Evolutionary conservation across 2,797 vertebrate species (phyloP).

Genomic region (Delichon dasypus): DNA sequence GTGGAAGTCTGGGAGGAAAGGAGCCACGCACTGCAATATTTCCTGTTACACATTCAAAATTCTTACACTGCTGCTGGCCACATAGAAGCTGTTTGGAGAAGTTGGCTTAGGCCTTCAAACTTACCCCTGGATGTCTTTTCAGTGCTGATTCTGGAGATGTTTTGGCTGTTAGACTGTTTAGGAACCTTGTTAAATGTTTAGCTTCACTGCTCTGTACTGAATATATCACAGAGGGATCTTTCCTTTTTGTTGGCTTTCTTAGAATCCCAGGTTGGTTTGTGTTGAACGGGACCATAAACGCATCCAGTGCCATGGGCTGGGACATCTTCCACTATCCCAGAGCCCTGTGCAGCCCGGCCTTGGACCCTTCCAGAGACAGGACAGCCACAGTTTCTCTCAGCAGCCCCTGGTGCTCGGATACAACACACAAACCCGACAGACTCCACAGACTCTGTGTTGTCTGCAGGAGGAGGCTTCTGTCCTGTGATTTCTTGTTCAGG

Average conservation of each 20-base stretch:
- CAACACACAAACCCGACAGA: fast-evolving
- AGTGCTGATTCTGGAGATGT: background rate
- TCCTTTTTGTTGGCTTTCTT: background rate
- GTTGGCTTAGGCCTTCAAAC: background rate
- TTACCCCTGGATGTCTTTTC: background rate
- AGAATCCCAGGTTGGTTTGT: background rate
- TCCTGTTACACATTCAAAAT: background rate
- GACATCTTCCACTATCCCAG: background rate
- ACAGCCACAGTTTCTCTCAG: background rate
- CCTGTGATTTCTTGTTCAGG: background rate
- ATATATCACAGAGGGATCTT: fast-evolving
- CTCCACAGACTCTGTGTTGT: fast-evolving
- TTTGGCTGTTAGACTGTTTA: background rate
- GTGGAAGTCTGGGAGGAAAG: background rate
- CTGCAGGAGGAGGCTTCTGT: background rate
- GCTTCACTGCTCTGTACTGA: background rate
- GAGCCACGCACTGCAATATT: background rate
- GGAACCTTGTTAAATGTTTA: background rate
- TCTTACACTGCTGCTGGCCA: background rate
- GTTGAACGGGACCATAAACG: background rate
- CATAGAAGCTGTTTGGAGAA: fast-evolving
- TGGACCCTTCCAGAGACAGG: background rate
- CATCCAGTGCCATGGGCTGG: background rate
- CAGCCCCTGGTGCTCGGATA: background rate
- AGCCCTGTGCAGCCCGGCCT: fast-evolving